These are phyloP conservation scores for Sylvia atricapilla DNA, from an alignment of 2,113 vertebrate species.

Conservation along the genomic window DNA sequence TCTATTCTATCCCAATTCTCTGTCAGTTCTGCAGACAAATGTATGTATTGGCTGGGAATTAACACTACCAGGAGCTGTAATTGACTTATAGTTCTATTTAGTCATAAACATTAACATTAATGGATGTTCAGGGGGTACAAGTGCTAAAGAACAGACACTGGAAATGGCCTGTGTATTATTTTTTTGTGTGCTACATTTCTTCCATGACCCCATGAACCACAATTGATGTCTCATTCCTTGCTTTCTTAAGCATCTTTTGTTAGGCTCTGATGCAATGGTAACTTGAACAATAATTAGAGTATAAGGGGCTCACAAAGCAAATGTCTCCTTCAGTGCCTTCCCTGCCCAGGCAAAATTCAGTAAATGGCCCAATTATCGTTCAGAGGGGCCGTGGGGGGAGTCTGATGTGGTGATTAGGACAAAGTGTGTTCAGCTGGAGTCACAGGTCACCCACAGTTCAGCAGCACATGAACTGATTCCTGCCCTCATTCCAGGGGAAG, in stretches of 20 bases:
- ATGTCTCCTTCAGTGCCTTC: conserved; percentile 26
- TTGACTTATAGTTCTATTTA: conserved; percentile 61
- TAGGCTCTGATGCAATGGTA: conserved; percentile 12
- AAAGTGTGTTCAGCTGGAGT: not conserved
- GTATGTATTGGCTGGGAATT: conserved; percentile 46
- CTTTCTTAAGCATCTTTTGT: conserved; percentile 48
- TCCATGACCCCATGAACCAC: conserved; percentile 44
- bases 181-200: conserved; percentile 26
- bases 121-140: conserved; percentile 21
- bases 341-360: conserved; percentile 23
- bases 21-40: conserved; percentile 14
- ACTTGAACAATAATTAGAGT: conserved; percentile 47
- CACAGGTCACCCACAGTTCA: conserved; percentile 31
- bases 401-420: not conserved
- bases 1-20: not conserved
- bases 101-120: conserved; percentile 58
- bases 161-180: conserved; percentile 16
- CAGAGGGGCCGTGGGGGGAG: conserved; percentile 15
- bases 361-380: conserved; percentile 43
- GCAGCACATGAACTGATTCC: not conserved
- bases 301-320: conserved; percentile 29
- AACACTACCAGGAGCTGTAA: conserved; percentile 49
- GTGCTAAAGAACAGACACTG: conserved; percentile 33
- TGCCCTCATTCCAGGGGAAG: not conserved
- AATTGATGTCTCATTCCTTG: conserved; percentile 47